Percentiles rank a stretch among this genome's conserved stretches.
These are phyloP conservation scores for Caenorhabditis brenneri DNA, from an alignment of 1,140 invertebrate species.

Conservation along the genomic window DNA sequence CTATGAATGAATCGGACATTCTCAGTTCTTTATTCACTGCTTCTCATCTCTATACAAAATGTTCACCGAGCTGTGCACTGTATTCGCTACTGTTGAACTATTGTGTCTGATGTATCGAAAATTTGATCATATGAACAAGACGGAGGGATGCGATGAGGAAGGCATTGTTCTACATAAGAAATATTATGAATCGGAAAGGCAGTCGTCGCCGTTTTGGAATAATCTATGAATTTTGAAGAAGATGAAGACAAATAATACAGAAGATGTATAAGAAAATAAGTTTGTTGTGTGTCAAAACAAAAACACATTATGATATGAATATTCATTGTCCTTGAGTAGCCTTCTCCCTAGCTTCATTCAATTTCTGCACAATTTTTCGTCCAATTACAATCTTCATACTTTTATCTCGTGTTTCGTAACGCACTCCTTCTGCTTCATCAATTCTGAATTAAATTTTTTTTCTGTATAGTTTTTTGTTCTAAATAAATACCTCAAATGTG, in stretches of 20 bases:
- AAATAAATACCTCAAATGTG: conserved; percentile 49
- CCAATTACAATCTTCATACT: conserved; percentile 54
- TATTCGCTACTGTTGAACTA: conserved; percentile 20
- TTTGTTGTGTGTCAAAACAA: neutral
- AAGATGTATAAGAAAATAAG: neutral
- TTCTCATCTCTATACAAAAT: neutral
- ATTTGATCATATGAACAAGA: neutral
- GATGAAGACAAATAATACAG: neutral
- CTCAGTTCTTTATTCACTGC: conserved; percentile 12
- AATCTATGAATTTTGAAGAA: neutral
- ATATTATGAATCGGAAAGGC: conserved; percentile 35
- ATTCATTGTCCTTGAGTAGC: neutral
- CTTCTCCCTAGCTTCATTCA: conserved; percentile 53
- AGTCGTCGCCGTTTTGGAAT: conserved; percentile 15
- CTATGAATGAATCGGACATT: conserved; percentile 29
- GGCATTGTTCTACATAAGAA: conserved; percentile 34
- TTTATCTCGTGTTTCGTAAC: conserved; percentile 60
- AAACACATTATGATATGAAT: conserved; percentile 15
- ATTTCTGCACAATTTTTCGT: conserved; percentile 50
- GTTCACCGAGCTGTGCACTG: conserved; percentile 18
- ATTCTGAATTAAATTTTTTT: conserved; percentile 47
- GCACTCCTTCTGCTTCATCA: conserved; percentile 59
- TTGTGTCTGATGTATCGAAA: conserved; percentile 23
- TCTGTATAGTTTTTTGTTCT: neutral
- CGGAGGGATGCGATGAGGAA: neutral